Evolutionary conservation across 2,888 invertebrate genomes (phyloP), one percentile per base, ranked within the genome.

Genomic region (Athrips mouffetella): DNA sequence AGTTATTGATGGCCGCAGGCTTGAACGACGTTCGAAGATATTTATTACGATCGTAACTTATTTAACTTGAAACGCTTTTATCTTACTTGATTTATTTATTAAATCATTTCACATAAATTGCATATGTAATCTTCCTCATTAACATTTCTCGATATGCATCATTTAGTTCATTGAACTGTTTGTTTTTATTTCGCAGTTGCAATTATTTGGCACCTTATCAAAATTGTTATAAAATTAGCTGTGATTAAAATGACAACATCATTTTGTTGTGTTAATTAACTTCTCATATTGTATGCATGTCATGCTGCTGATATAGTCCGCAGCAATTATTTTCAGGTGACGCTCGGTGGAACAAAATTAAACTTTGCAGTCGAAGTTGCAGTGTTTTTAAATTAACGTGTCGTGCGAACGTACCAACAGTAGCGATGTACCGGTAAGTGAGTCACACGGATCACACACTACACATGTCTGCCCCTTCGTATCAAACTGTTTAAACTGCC

Each of bases 371-470:
- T 55, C 51, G 27, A 54, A 45, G 49, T 52, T 56, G 44, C 46
- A 50, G 44, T 45, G 51, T 50, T 50, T 50, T 45, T 41, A 48
- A 57, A 50, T 56, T 56, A 52, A 54, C 35, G 52, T 45, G 40
- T 48, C 50, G 52, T 23, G 35, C 40, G 41, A 37, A 18, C 11
- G 51, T 60, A 52, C 52, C 53, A 58, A 56, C 59, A 56, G 59
- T 63, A 42, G 23, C 23, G 8, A 29, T 18, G 10, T 21, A 13
- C 21, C 23, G 31, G 48, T 59, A 59, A 45, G 63, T 82, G 76
- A 80, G 66, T 82, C 79, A 81, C 62, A 58, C 59, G 53, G 58
- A 62, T 59, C 59, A 53, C 79, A 81, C 62, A 58, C 59, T 53
- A 58, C 62, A 60, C 59, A 53, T 59, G 70, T 67, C 69, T 72